phyloP scores from a whole-genome alignment of 2,113 vertebrate genomes.

The Stictonetta naevosa region DNA sequence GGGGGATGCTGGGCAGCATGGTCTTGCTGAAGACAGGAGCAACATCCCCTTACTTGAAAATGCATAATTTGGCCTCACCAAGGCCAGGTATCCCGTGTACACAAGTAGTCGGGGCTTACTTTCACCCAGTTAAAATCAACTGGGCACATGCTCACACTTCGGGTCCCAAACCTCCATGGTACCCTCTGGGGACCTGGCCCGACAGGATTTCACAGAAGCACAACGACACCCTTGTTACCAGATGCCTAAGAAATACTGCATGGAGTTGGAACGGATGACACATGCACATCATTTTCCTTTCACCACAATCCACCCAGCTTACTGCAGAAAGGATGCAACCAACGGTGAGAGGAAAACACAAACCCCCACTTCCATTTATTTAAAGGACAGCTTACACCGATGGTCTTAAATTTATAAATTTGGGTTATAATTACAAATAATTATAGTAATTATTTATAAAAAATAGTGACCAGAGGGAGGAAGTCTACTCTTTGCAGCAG shows the following conservation, averaged over 20 bases:
- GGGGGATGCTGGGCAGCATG: not conserved
- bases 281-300: fast-evolving
- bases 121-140: not conserved
- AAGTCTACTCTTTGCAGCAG: not conserved
- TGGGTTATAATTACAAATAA: not conserved
- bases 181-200: not conserved
- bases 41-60: not conserved
- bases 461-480: not conserved
- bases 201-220: not conserved
- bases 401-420: not conserved
- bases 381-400: not conserved
- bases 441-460: not conserved
- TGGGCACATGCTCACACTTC: fast-evolving
- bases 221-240: not conserved
- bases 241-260: not conserved
- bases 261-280: not conserved
- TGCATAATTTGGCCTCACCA: not conserved
- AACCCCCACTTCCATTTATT: not conserved
- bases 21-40: not conserved
- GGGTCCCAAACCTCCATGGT: not conserved
- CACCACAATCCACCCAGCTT: not conserved
- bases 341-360: not conserved
- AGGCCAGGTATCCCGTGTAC: not conserved
- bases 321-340: not conserved
- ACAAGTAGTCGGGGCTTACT: not conserved